These are phyloP conservation scores for Umimayanthus kanabou DNA, from an alignment of 92 coral and sea anemone genomes.

Conservation along the genomic window DNA sequence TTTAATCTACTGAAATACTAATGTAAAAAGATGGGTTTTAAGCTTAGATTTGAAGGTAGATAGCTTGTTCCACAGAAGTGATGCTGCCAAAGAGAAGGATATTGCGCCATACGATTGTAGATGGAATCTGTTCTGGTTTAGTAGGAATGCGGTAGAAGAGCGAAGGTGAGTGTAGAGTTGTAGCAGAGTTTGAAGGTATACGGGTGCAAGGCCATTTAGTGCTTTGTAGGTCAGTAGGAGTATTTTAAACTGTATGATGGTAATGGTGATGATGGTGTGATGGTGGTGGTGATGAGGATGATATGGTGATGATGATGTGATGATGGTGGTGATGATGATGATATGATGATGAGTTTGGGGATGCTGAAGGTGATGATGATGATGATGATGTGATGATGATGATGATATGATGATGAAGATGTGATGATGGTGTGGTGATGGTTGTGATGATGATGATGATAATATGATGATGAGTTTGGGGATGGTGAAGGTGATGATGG, in stretches of 20 bases:
- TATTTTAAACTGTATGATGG: slow-evolving; percentile 5
- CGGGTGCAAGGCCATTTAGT: slow-evolving; percentile 32
- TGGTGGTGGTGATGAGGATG: no score
- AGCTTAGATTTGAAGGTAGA: slow-evolving; percentile 7
- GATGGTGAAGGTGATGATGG: no score
- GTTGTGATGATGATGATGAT: no score
- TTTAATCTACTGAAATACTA: slow-evolving; percentile 16
- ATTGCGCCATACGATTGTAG: slow-evolving; percentile 6
- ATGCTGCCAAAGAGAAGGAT: slow-evolving; percentile 13
- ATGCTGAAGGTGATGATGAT: no score
- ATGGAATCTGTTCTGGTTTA: slow-evolving; percentile 14
- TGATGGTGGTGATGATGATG: no score
- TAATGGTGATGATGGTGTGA: no score
- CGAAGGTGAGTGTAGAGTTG: slow-evolving; percentile 28
- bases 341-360: no score
- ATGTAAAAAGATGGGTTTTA: slow-evolving; percentile 22
- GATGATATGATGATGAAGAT: no score
- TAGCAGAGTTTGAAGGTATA: slow-evolving; percentile 28
- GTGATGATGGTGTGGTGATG: no score
- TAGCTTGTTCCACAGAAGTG: slow-evolving; percentile 16
- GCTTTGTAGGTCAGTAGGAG: slow-evolving; percentile 1
- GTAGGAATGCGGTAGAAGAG: slow-evolving; percentile 23
- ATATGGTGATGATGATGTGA: no score
- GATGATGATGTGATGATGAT: no score
- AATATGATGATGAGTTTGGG: no score